Evolutionary conservation across 1,140 invertebrate genomes (phyloP).

Genomic region (Sipha flava): DNA sequence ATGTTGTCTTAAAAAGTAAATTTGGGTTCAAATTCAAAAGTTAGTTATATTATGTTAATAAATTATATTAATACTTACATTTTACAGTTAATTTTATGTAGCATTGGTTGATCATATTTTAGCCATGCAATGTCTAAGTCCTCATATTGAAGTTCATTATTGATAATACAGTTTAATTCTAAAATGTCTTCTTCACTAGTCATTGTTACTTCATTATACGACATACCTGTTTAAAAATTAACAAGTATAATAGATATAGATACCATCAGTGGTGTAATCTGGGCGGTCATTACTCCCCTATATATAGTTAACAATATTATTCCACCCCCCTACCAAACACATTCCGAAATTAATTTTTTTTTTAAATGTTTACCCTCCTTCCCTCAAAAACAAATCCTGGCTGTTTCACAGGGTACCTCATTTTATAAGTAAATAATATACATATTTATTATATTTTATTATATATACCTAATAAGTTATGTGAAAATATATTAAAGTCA

Average conservation of each 20-base stretch:
- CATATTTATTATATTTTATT: background rate
- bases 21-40: background rate
- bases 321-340: too few species aligned
- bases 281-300: too few species aligned
- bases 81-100: background rate
- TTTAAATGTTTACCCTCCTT: too few species aligned
- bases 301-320: too few species aligned
- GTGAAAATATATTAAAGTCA: background rate
- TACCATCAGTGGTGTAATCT: too few species aligned
- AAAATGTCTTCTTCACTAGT: background rate
- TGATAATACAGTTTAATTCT: conserved; percentile 14
- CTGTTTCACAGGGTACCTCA: too few species aligned
- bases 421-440: background rate
- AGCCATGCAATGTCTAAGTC: background rate
- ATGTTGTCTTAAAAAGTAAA: too few species aligned
- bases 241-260: background rate
- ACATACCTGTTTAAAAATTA: background rate
- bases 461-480: background rate
- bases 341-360: too few species aligned
- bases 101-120: background rate
- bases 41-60: background rate
- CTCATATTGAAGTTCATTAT: background rate
- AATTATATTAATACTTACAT: background rate
- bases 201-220: background rate
- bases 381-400: too few species aligned